Percentiles rank a stretch among this genome's conserved stretches.
Evolutionary conservation across 1,140 invertebrate genomes (phyloP).

Genomic region (Copidosoma floridanum): DNA sequence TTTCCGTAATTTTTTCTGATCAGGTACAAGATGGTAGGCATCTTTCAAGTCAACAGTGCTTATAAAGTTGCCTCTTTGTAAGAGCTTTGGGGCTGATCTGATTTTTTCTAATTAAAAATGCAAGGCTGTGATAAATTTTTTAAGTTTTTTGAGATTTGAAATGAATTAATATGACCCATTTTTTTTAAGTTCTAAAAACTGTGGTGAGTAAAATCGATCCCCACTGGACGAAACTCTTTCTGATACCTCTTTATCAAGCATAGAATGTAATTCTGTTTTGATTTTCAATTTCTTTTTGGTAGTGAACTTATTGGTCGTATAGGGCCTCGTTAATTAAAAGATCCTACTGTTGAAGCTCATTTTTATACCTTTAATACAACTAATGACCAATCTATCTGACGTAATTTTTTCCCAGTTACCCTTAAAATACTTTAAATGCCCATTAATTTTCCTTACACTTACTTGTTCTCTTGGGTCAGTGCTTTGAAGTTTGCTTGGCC

Average conservation of each 20-base stretch:
- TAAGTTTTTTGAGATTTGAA: too few relatives aligned
- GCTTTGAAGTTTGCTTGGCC: too few relatives aligned
- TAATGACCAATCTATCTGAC: too few relatives aligned
- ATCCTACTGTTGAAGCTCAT: too few relatives aligned
- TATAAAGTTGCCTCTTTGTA: neutral
- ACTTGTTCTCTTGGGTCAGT: too few relatives aligned
- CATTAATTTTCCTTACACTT: too few relatives aligned
- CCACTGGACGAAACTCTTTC: neutral
- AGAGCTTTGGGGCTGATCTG: neutral
- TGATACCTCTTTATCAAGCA: neutral
- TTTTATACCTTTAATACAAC: too few relatives aligned
- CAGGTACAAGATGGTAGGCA: neutral
- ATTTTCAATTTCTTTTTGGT: neutral
- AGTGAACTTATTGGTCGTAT: neutral
- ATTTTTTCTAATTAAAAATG: slow-evolving; percentile 9
- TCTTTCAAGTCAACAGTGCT: slow-evolving; percentile 20
- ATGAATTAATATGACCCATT: too few relatives aligned
- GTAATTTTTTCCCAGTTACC: too few relatives aligned
- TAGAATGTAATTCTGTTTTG: neutral
- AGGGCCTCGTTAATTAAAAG: too few relatives aligned
- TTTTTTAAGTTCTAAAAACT: slow-evolving; percentile 35
- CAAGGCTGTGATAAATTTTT: too few relatives aligned
- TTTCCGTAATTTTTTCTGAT: neutral
- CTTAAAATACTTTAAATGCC: too few relatives aligned
- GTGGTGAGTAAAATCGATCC: slow-evolving; percentile 19